Percentiles rank a stretch among this genome's conserved stretches.
These are phyloP conservation scores for Agrotis exclamationis DNA, from an alignment of 2,888 invertebrate genomes.

Conservation along the genomic window DNA sequence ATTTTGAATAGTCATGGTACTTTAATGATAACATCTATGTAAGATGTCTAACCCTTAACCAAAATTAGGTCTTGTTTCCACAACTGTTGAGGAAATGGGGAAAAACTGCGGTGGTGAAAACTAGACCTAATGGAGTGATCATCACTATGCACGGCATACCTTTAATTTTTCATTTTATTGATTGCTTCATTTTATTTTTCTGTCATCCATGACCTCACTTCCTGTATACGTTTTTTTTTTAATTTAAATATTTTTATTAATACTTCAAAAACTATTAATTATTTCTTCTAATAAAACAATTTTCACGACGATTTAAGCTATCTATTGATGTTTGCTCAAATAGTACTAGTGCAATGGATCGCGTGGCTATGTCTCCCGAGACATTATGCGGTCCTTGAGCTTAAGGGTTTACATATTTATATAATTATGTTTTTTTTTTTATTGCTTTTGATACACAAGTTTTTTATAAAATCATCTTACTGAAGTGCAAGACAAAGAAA, in stretches of 20 bases:
- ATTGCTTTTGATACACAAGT: not conserved
- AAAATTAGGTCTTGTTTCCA: not conserved
- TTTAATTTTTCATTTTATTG: not conserved
- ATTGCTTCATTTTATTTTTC: not conserved
- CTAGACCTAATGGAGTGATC: not conserved
- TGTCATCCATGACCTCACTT: not conserved
- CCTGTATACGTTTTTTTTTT: not conserved
- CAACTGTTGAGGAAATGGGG: not conserved
- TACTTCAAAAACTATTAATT: too few species aligned
- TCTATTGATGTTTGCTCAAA: too few species aligned
- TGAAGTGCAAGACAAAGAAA: conserved; percentile 4
- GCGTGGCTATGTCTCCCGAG: too few species aligned
- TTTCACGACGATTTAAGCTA: too few species aligned
- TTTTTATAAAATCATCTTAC: not conserved
- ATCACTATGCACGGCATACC: not conserved
- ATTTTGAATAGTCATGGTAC: not conserved
- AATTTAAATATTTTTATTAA: too few species aligned
- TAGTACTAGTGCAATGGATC: too few species aligned
- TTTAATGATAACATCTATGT: not conserved
- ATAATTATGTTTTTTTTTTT: too few species aligned
- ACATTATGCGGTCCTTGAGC: too few species aligned
- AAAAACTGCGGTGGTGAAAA: not conserved
- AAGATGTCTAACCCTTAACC: not conserved
- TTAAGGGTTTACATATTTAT: too few species aligned
- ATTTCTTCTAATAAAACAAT: too few species aligned